A percentile compares a stretch with the other conserved stretches of the same genome.
Evolutionary conservation across 2,113 vertebrate species (phyloP).

Genomic region (Clarias magur): DNA sequence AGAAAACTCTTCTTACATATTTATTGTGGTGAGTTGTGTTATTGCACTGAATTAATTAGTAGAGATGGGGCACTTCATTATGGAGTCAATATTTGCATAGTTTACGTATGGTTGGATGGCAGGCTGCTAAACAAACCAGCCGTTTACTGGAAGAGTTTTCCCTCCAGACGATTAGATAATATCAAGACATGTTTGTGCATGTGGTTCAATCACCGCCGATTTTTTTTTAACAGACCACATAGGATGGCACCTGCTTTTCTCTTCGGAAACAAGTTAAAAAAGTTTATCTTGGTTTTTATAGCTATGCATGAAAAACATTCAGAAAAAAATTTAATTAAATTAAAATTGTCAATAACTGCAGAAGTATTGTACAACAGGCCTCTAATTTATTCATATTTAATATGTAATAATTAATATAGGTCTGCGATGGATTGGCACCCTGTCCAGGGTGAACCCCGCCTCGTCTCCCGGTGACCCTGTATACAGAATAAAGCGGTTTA

Average conservation of each 20-base stretch:
- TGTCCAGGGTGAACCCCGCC: no score
- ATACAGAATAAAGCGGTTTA: no score
- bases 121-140: slow-evolving; percentile 46
- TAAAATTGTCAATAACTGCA: not conserved
- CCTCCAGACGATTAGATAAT: slow-evolving; percentile 55
- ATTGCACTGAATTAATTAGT: slow-evolving; percentile 33
- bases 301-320: not conserved
- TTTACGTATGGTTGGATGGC: slow-evolving; percentile 55
- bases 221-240: slow-evolving; percentile 53
- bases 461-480: no score
- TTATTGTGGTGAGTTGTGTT: not conserved
- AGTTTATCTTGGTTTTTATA: not conserved
- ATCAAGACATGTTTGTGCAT: slow-evolving; percentile 54
- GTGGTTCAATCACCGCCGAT: slow-evolving; percentile 38
- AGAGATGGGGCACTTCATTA: slow-evolving; percentile 39
- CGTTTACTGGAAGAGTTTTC: slow-evolving; percentile 55
- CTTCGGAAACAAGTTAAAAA: slow-evolving; percentile 38
- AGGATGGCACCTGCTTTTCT: slow-evolving; percentile 50
- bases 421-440: no score
- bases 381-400: not conserved
- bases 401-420: not conserved
- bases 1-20: slow-evolving; percentile 10
- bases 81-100: slow-evolving; percentile 53
- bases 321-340: not conserved
- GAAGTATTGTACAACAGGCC: not conserved